These are phyloP conservation scores for Rhinoraja longicauda DNA, from an alignment of 2,797 vertebrate genomes.

Conservation along the genomic window DNA sequence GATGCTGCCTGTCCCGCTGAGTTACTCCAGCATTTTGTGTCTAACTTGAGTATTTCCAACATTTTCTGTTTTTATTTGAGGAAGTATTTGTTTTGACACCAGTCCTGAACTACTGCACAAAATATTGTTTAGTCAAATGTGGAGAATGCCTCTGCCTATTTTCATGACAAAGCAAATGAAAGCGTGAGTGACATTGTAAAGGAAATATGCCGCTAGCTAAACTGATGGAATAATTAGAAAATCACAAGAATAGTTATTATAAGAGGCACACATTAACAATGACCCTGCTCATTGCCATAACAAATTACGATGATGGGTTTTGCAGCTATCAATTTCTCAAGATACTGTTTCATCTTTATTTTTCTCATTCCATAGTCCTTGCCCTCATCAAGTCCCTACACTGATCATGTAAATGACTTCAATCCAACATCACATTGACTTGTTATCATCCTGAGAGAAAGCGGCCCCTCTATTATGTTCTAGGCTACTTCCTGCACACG, in stretches of 20 bases:
- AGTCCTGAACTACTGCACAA: background rate
- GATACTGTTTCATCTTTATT: background rate
- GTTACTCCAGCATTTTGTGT: too few relatives aligned
- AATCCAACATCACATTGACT: background rate
- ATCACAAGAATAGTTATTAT: background rate
- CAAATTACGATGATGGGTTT: background rate
- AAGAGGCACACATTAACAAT: background rate
- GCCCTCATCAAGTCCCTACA: background rate
- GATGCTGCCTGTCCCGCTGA: too few relatives aligned
- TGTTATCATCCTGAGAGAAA: background rate
- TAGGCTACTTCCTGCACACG: background rate
- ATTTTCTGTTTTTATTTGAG: conserved; percentile 55
- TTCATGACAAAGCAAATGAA: background rate
- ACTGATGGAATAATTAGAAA: background rate
- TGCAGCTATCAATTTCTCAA: background rate
- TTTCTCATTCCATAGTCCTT: too few relatives aligned
- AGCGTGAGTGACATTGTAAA: background rate
- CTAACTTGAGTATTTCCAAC: too few relatives aligned
- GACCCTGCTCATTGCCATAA: too few relatives aligned
- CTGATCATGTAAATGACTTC: background rate
- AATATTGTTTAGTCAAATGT: background rate
- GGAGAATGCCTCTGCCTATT: background rate
- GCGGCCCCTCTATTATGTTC: background rate
- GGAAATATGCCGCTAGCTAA: background rate
- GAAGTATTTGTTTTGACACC: conserved; percentile 1